Evolutionary conservation across 2,113 vertebrate genomes (phyloP).

Genomic region (Clarias batrachus): DNA sequence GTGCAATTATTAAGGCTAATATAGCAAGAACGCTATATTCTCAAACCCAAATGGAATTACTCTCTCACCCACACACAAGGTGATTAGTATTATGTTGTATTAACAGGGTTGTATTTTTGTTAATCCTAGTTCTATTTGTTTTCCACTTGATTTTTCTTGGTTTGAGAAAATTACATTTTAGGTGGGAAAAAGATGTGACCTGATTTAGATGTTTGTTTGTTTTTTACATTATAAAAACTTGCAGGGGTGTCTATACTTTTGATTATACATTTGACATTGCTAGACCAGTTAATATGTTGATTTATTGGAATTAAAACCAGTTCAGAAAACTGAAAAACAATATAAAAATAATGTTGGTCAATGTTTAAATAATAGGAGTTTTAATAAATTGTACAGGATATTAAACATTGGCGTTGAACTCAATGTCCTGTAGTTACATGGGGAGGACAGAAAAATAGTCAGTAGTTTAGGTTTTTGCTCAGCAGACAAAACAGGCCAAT

Average conservation of each 20-base stretch:
- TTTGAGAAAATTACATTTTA: too few relatives aligned
- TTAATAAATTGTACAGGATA: not conserved
- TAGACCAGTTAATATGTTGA: not conserved
- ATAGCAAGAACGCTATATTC: too few relatives aligned
- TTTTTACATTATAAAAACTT: not conserved
- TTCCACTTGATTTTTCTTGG: too few relatives aligned
- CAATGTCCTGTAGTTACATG: not conserved
- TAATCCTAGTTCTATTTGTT: too few relatives aligned
- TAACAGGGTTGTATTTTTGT: too few relatives aligned
- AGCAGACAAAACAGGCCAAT: too few relatives aligned
- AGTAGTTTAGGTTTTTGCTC: not conserved
- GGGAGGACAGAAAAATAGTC: not conserved
- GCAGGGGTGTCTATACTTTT: not conserved
- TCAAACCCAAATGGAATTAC: too few relatives aligned
- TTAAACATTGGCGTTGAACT: not conserved
- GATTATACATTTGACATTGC: not conserved
- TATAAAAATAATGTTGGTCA: too few relatives aligned
- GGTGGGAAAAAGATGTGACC: not conserved
- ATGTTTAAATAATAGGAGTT: too few relatives aligned
- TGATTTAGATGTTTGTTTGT: not conserved
- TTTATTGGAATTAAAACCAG: not conserved
- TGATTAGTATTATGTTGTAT: too few relatives aligned
- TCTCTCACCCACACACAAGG: too few relatives aligned
- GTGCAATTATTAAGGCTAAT: too few relatives aligned
- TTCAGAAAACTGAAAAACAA: not conserved